Base-by-base conservation (phyloP, 1,140 invertebrate genomes). In the Neodiprion lecontei region DNA sequence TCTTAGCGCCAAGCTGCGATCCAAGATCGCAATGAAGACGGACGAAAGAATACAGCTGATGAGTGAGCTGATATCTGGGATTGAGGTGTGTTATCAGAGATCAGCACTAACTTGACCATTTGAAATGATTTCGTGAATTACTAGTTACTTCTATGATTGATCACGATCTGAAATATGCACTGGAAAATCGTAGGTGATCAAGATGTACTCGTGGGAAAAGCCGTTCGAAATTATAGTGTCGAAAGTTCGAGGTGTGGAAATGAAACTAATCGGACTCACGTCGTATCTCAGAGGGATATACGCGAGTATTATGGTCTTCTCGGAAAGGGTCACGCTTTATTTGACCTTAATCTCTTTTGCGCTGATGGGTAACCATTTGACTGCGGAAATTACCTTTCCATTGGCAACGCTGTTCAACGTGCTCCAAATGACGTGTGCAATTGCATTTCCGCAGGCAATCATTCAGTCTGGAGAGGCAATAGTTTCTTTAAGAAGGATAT, bases 121-220 rank as follows among this genome's bases (percentile, higher is more conserved):
- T 5, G 5, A 40, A 40, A 40, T 40, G 69, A 91, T 80, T 90
- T 61, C n/a, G 11, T 91, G 89, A 89, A 88, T 75, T 40, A 40
- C 79, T 85, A 5, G 88, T 87, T 86, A 86, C 89, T 61, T 61
- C 11, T n/a, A 11, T 61, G 28, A 5, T 40, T 40, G 28, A 40
- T 21, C 17, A 21, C 28, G 5, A 40, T 3, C 28, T 1, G 5
- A 40, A 40, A 40, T 40, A 40, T 4, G 28, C 28, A 40, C 28
- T 40, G 28, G 5, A 40, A 40, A 66, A 61, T 61, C n/a, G 76
- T 78, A 93, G 88, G 90, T 91, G 0, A 93, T 96, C 21, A 96
- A 96, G 88, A 95, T 96, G 93, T 95, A 94, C 78, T 91, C 92
- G 1, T 95, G 94, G 94, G 94, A 95, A 79, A 91, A 90, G 74